phyloP scores from a whole-genome alignment of 2,888 invertebrate species.

The Aelia acuminata region DNA sequence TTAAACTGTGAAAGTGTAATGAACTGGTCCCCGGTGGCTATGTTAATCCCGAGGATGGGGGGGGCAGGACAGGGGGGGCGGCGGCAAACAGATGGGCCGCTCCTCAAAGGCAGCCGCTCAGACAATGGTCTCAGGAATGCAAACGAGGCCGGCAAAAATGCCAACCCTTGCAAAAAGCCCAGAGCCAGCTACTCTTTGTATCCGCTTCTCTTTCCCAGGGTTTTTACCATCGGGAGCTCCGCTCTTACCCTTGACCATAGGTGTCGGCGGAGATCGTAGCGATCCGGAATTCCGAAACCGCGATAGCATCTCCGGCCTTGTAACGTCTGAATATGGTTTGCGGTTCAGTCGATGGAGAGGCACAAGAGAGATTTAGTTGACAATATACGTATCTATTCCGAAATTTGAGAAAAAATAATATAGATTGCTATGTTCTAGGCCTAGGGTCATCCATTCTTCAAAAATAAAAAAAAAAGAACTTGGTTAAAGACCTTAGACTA shows the following conservation, averaged over 20 bases:
- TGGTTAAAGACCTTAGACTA: too few species aligned
- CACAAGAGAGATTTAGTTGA: background rate
- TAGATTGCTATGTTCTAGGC: too few species aligned
- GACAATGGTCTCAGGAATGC: conserved; percentile 56
- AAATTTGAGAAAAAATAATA: background rate
- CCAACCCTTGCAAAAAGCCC: conserved; percentile 49
- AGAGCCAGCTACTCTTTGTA: conserved; percentile 47
- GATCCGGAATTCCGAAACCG: background rate
- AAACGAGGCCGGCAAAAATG: conserved; percentile 57
- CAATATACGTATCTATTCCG: background rate
- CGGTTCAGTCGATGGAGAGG: background rate
- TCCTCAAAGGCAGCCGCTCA: background rate
- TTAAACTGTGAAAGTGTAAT: conserved; percentile 56
- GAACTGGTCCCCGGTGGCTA: conserved; percentile 52
- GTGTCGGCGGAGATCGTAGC: background rate
- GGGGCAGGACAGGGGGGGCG: background rate
- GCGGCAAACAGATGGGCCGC: conserved; percentile 45
- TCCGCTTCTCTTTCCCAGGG: conserved; percentile 47
- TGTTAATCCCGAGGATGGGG: conserved; percentile 33
- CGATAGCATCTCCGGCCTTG: conserved; percentile 22
- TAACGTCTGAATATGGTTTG: background rate
- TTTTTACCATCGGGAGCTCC: conserved; percentile 49
- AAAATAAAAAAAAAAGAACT: too few species aligned
- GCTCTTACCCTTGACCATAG: conserved; percentile 1
- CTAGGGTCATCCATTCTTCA: too few species aligned